Evolutionary conservation across 1,140 invertebrate species (phyloP), one percentile per base, ranked within the genome.

Genomic region (Branchinecta lynchi): DNA sequence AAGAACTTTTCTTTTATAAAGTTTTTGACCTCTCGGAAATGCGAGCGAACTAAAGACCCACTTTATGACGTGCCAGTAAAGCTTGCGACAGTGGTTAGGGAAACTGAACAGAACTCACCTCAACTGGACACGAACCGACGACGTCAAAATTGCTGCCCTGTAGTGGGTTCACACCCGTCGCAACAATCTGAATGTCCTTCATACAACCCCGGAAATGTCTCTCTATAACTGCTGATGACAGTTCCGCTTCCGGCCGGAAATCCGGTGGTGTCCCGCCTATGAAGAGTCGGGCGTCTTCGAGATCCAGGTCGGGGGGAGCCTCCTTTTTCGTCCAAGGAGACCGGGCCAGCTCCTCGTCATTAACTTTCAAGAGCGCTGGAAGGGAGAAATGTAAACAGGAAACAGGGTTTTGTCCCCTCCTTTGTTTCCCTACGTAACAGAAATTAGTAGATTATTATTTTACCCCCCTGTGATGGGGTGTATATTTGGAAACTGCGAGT

Each of bases 261-360:
- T 86, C 87, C 6, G 89, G 89, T 20, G 90, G 87, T 9, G 89
- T 81, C 0, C 91, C 92, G 8, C 90, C 91, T 73, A 92, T 82
- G 77, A 88, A 92, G 75, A 82, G 72, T 20, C 74, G 73, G 12
- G 73, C 74, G 44, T 73, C 71, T 65, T 75, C 72, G 7, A 82
- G 72, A 43, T 81, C 78, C 45, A 88, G 79, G 76, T 89, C 86
- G 6, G 85, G 86, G 60, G 89, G 82, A 70, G 82, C 78, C 21
- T 82, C 81, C 73, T 81, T 80, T 45, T 76, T 78, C 0, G 81
- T 81, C 12, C 82, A 85, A 66, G 74, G 73, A 7, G 83, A 82
- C 0, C 84, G 80, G 3, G 86, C 84, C 3, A 83, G 84, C 66
- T 86, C 84, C 74, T 89, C 87, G 72, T 82, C 84, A 71, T 86